These are phyloP conservation scores for Microchrysa polita DNA, from an alignment of 2,888 invertebrate species.

Conservation along the genomic window DNA sequence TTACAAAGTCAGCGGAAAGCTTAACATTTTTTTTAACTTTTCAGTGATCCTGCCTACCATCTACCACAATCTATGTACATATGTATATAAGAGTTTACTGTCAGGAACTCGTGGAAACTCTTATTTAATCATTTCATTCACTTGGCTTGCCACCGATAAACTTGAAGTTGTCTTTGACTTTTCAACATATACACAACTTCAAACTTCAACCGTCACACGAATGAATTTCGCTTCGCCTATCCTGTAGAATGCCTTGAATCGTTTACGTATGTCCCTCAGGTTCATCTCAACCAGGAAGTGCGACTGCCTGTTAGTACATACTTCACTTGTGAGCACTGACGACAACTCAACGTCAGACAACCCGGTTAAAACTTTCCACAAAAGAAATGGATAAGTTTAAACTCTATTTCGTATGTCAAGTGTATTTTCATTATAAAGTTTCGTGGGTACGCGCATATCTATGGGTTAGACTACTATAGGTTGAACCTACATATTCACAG, in stretches of 20 bases:
- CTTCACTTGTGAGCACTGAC: not conserved
- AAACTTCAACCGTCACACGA: not conserved
- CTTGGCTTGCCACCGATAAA: not conserved
- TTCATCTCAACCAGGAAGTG: not conserved
- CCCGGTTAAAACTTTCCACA: not conserved
- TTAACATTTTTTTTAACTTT: too few relatives aligned
- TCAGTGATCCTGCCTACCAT: too few relatives aligned
- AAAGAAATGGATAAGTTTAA: conserved; percentile 9
- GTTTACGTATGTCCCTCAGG: not conserved
- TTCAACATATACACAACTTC: not conserved
- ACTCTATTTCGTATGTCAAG: conserved; percentile 38
- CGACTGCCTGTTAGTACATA: not conserved
- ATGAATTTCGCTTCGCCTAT: not conserved
- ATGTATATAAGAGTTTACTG: too few relatives aligned
- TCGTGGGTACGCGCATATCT: conserved; percentile 9
- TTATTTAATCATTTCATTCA: conserved; percentile 17
- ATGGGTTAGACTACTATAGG: too few relatives aligned
- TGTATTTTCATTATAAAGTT: conserved; percentile 43
- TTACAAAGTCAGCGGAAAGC: too few relatives aligned
- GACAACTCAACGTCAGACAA: not conserved
- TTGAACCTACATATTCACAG: not conserved
- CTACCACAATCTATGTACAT: too few relatives aligned
- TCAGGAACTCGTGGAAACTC: not conserved
- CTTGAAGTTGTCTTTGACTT: conserved; percentile 23
- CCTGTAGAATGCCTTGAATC: too few relatives aligned